Evolutionary conservation across 1,140 invertebrate species (phyloP), one percentile per base, ranked within the genome.

Genomic region (Brachionus paranguensis): DNA sequence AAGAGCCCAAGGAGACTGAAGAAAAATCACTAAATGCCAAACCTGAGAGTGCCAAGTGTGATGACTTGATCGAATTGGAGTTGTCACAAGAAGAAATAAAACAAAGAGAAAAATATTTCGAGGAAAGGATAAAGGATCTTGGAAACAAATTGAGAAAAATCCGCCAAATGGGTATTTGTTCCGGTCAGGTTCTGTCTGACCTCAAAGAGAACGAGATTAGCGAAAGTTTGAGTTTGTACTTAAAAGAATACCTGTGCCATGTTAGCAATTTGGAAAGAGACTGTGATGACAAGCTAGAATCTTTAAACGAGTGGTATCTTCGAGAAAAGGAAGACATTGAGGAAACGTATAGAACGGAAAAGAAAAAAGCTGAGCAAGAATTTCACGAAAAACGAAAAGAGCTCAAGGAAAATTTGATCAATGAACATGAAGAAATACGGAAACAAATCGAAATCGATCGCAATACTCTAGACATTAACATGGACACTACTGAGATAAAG

Each of bases 381-480:
- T 81, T 64, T 81, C 24, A 81, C 10, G 78, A 60, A 3, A 81
- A 81, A 27, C 50, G 41, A n/a, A 81, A 60, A 47, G 78, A 81
- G 17, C 37, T 68, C 1, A 81, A 81, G 29, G 78, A 81, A 14
- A 81, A 27, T 81, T 20, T 68, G 20, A 60, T 20, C 14, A 81
- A 60, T 64, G 78, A 81, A 47, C 8, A 81, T 55, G 78, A 81
- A 45, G 78, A 81, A 20, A 81, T 64, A n/a, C 7, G 50, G 3
- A 60, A 68, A 64, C 50, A 81, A 37, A 60, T 81, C 1, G 78
- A 81, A 64, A 37, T 45, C 14, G 78, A 81, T 27, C 50, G 53
- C 6, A 81, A 60, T 64, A 64, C 78, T 45, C 14, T 81, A 2
- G 78, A 81, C n/a, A 81, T 81, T 37, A 60, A 65, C 17, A 64